phyloP scores from a whole-genome alignment of 1,140 invertebrate species.

The Battus philenor region DNA sequence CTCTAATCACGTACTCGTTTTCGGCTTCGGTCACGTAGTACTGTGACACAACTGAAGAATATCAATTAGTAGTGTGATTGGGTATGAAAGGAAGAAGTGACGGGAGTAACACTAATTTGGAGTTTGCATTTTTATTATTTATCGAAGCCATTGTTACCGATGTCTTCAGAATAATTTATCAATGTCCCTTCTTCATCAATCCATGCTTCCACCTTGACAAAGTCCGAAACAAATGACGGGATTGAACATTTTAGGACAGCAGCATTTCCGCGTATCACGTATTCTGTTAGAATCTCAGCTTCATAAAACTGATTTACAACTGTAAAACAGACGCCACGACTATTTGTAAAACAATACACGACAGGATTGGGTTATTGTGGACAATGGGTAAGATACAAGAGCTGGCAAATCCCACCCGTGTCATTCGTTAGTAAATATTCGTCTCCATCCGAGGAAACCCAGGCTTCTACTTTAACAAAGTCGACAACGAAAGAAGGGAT shows the following conservation, averaged over 20 bases:
- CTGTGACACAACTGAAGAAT: constrained; percentile 87
- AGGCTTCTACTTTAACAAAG: constrained; percentile 92
- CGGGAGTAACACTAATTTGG: constrained; percentile 35
- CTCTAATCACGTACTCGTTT: constrained; percentile 95
- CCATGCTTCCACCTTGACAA: constrained; percentile 87
- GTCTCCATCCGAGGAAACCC: constrained; percentile 87
- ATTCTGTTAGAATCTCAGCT: constrained; percentile 86
- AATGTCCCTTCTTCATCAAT: constrained; percentile 80
- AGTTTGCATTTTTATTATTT: constrained; percentile 34
- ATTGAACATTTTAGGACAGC: constrained; percentile 88
- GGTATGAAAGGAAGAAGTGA: constrained; percentile 42
- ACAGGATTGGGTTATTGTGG: constrained; percentile 9
- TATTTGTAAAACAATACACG: constrained; percentile 7
- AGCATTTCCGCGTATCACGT: constrained; percentile 88
- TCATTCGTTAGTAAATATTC: constrained; percentile 77
- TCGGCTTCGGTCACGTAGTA: constrained; percentile 93
- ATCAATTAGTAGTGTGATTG: constrained; percentile 45
- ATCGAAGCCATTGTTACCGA: constrained; percentile 73
- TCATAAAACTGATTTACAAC: constrained; percentile 90
- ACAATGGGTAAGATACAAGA: constrained; percentile 13
- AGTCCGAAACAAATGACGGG: constrained; percentile 88
- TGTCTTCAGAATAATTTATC: constrained; percentile 78
- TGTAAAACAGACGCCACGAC: constrained; percentile 67
- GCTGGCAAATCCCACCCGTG: constrained; percentile 51
- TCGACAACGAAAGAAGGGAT: constrained; percentile 95